These are phyloP conservation scores for Micrastur ruficollis DNA, from an alignment of 2,797 vertebrate species.

Conservation along the genomic window DNA sequence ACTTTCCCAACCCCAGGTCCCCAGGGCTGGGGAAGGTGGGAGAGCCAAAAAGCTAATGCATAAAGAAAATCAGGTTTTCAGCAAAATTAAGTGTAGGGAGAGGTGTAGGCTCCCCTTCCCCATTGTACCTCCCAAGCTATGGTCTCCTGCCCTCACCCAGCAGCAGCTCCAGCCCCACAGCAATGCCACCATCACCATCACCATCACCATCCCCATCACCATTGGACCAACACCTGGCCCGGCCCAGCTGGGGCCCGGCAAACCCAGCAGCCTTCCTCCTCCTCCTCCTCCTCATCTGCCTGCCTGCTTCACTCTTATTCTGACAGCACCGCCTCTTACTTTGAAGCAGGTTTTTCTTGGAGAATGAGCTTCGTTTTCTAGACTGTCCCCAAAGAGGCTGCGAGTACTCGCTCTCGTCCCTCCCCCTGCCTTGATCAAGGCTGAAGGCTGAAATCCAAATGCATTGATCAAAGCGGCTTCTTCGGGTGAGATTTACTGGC, in stretches of 20 bases:
- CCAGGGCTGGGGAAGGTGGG: neutral
- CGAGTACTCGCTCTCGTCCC: neutral
- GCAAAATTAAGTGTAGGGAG: neutral
- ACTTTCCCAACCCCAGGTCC: neutral
- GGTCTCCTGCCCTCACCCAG: neutral
- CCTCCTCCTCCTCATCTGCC: neutral
- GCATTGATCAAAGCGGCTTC: constrained; percentile 41
- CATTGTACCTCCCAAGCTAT: neutral
- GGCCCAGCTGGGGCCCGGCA: neutral
- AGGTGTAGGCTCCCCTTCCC: rapidly evolving
- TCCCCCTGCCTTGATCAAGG: constrained; percentile 60
- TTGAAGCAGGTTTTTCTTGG: constrained; percentile 44
- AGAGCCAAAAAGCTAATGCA: neutral
- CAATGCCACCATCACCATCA: neutral
- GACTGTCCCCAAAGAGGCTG: neutral
- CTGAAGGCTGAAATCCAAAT: constrained; percentile 57
- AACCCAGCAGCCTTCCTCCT: neutral
- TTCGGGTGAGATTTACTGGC: neutral
- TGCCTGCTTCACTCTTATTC: neutral
- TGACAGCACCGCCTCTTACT: constrained; percentile 14
- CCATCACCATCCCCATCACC: rapidly evolving
- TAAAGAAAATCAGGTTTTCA: neutral
- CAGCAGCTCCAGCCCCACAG: neutral
- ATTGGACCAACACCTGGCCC: neutral
- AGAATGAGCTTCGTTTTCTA: neutral